Conservation (phyloP, 2,797 vertebrate species). For the Sebastes minor region DNA sequence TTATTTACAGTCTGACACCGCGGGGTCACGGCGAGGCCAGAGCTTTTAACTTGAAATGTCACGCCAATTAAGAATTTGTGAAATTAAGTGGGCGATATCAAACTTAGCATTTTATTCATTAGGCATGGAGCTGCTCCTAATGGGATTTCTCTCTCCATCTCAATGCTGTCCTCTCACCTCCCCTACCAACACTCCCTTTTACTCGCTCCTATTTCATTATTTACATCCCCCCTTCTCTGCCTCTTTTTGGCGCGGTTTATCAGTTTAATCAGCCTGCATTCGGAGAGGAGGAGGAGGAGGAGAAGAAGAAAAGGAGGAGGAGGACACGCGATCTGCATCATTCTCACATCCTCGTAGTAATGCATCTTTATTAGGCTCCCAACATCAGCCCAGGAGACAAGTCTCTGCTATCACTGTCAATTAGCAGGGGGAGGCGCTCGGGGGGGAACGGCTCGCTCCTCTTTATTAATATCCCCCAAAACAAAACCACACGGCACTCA, state of each 20-base stretch:
- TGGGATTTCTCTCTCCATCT: slow-evolving; percentile 45
- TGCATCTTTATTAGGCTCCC: slow-evolving; percentile 76
- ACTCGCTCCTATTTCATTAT: slow-evolving; percentile 60
- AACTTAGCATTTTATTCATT: slow-evolving; percentile 61
- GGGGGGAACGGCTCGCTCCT: slow-evolving; percentile 38
- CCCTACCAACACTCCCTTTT: slow-evolving; percentile 13
- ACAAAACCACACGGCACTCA: slow-evolving; percentile 46
- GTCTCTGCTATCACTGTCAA: slow-evolving; percentile 73
- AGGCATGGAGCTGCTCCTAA: slow-evolving; percentile 50
- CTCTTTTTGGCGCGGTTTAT: slow-evolving; percentile 60
- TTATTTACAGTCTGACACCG: slow-evolving; percentile 35
- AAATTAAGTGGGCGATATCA: slow-evolving; percentile 52
- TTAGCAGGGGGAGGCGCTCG: slow-evolving; percentile 56
- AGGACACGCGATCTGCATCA: slow-evolving; percentile 39
- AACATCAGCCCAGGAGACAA: slow-evolving; percentile 64
- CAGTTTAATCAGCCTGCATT: slow-evolving; percentile 68
- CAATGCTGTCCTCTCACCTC: slow-evolving; percentile 11
- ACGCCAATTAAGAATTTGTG: slow-evolving; percentile 61
- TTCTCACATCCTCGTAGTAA: slow-evolving; percentile 54
- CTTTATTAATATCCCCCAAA: slow-evolving; percentile 71
- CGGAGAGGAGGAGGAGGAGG: neutral
- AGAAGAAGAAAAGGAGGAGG: neutral
- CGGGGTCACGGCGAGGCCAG: slow-evolving; percentile 49
- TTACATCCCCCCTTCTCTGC: slow-evolving; percentile 43
- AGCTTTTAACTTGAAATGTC: slow-evolving; percentile 64